Percentiles rank a stretch among this genome's conserved stretches.
Conservation (phyloP, 2,888 invertebrate genomes). For the Plebejus anna region DNA sequence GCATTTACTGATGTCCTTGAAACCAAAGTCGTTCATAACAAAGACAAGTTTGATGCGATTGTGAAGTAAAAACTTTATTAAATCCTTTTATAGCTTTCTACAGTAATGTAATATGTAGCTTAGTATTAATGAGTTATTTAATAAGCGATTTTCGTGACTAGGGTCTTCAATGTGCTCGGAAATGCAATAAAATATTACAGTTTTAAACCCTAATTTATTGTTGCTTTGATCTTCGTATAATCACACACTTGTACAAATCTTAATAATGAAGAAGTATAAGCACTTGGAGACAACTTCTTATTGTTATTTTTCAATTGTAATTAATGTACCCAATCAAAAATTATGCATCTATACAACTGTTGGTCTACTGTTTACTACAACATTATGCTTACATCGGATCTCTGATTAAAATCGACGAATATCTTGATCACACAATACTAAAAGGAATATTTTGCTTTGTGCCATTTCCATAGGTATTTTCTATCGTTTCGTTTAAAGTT, state of each 20-base stretch:
- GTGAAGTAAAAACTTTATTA: no score
- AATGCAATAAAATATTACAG: no score
- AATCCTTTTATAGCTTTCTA: no score
- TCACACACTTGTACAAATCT: not conserved
- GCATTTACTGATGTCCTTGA: not conserved
- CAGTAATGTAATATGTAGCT: no score
- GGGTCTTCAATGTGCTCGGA: no score
- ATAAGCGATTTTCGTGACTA: no score
- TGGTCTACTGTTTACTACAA: not conserved
- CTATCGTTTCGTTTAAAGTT: constrained; percentile 35
- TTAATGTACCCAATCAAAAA: not conserved
- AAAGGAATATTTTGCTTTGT: constrained; percentile 29
- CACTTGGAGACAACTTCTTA: not conserved
- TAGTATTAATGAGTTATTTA: no score
- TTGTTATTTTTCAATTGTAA: not conserved
- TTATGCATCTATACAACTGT: not conserved
- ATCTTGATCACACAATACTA: constrained; percentile 14
- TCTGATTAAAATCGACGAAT: constrained; percentile 17
- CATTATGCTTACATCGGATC: not conserved
- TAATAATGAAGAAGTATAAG: not conserved
- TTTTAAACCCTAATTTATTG: no score
- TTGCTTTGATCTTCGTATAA: no score
- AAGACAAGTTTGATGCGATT: no score
- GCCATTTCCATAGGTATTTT: constrained; percentile 31
- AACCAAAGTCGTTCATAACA: no score